These are phyloP conservation scores for Eriocheir sinensis DNA, from an alignment of 1,140 invertebrate genomes.

Conservation along the genomic window DNA sequence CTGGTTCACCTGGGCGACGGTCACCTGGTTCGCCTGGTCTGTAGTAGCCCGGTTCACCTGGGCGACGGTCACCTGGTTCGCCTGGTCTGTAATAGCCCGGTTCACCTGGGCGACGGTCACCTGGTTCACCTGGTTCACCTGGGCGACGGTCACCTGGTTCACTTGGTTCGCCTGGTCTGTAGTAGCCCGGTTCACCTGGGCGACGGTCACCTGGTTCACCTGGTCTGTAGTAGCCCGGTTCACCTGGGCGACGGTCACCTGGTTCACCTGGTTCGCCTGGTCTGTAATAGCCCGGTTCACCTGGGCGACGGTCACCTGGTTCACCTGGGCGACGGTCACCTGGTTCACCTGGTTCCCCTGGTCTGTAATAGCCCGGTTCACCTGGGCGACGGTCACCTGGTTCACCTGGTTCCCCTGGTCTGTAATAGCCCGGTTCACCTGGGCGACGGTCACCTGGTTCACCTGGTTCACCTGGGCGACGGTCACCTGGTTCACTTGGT, in stretches of 20 bases:
- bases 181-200: conserved; percentile 1
- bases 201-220: background rate
- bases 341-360: conserved; percentile 49
- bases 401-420: conserved; percentile 53
- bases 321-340: conserved; percentile 3
- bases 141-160: conserved; percentile 39
- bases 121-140: conserved; percentile 59
- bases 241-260: background rate
- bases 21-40: conserved; percentile 36
- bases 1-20: conserved; percentile 30
- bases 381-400: conserved; percentile 24
- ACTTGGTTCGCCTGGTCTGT: conserved; percentile 17
- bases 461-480: background rate
- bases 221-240: conserved; percentile 30
- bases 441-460: conserved; percentile 42
- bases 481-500: conserved; percentile 33
- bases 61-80: conserved; percentile 45
- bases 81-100: conserved; percentile 42
- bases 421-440: background rate
- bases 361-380: background rate
- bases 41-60: conserved; percentile 39
- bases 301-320: conserved; percentile 29
- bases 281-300: background rate
- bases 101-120: conserved; percentile 46
- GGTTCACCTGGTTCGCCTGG: conserved; percentile 33